A percentile compares a stretch with the other conserved stretches of the same genome.
Evolutionary conservation across 2,797 vertebrate species (phyloP).

Genomic region (Epinephelus coioides): DNA sequence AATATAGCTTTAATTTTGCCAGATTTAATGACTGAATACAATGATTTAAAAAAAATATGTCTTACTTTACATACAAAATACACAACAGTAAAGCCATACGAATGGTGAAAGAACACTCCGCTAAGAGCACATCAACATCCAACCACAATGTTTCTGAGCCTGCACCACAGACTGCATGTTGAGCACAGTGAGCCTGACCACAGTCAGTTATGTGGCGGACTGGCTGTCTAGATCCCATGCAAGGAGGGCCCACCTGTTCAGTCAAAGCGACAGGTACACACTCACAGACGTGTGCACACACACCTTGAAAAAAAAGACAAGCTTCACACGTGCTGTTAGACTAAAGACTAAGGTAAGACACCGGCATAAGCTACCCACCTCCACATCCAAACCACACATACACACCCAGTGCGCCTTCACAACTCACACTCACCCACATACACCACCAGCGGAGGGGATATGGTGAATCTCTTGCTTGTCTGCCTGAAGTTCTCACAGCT

Average conservation of each 20-base stretch:
- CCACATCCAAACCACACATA: slow-evolving; percentile 65
- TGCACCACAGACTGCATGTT: slow-evolving; percentile 55
- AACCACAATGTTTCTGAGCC: slow-evolving; percentile 51
- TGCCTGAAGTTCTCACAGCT: slow-evolving; percentile 63
- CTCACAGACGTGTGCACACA: slow-evolving; percentile 14
- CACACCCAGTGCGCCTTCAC: slow-evolving; percentile 45
- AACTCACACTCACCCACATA: slow-evolving; percentile 68
- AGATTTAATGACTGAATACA: neutral
- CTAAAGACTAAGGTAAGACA: slow-evolving; percentile 34
- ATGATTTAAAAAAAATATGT: neutral
- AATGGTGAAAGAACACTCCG: slow-evolving; percentile 5
- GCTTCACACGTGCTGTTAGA: slow-evolving; percentile 44
- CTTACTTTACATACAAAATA: neutral
- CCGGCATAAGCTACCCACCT: slow-evolving; percentile 46
- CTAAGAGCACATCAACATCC: slow-evolving; percentile 40
- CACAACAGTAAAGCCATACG: neutral
- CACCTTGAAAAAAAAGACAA: slow-evolving; percentile 36
- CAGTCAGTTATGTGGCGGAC: slow-evolving; percentile 57
- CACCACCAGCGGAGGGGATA: slow-evolving; percentile 37
- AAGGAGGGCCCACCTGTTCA: slow-evolving; percentile 65
- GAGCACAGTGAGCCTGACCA: slow-evolving; percentile 60
- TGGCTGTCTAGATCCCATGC: slow-evolving; percentile 65
- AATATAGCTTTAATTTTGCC: neutral
- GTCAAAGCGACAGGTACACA: slow-evolving; percentile 67
- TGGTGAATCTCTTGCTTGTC: slow-evolving; percentile 28